Conservation (phyloP, 2,113 vertebrate species). For the Burhinus oedicnemus region DNA sequence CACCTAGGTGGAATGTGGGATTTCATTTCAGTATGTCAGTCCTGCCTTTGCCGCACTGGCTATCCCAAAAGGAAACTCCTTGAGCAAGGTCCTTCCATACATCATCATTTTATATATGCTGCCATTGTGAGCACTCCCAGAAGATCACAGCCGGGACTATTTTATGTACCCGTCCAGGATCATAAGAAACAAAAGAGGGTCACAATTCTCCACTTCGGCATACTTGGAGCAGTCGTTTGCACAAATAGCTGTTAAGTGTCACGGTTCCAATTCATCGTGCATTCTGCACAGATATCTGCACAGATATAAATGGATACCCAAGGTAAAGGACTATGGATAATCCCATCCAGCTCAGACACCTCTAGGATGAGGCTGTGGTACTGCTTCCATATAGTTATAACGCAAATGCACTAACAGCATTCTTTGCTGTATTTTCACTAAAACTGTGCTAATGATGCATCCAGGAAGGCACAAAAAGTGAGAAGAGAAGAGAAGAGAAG, state of each 20-base stretch:
- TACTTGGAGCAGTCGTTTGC: not conserved
- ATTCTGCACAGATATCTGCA: not conserved
- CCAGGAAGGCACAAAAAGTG: not conserved
- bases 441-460: not conserved
- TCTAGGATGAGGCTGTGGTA: not conserved
- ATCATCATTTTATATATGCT: not conserved
- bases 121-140: not conserved
- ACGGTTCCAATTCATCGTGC: not conserved
- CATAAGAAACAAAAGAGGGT: not conserved
- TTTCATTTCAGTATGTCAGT: not conserved
- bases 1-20: not conserved
- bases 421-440: not conserved
- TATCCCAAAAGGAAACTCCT: not conserved
- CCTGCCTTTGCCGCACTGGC: not conserved
- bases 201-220: not conserved
- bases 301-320: not conserved
- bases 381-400: not conserved
- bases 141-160: not conserved
- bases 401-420: not conserved
- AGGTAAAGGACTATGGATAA: not conserved
- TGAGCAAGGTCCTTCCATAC: not conserved
- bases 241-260: not conserved
- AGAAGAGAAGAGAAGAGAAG: not conserved
- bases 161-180: not conserved
- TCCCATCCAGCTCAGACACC: not conserved